A percentile compares a stretch with the other conserved stretches of the same genome.
phyloP scores from a whole-genome alignment of 1,140 invertebrate genomes.

The Drosophila kurseongensis region DNA sequence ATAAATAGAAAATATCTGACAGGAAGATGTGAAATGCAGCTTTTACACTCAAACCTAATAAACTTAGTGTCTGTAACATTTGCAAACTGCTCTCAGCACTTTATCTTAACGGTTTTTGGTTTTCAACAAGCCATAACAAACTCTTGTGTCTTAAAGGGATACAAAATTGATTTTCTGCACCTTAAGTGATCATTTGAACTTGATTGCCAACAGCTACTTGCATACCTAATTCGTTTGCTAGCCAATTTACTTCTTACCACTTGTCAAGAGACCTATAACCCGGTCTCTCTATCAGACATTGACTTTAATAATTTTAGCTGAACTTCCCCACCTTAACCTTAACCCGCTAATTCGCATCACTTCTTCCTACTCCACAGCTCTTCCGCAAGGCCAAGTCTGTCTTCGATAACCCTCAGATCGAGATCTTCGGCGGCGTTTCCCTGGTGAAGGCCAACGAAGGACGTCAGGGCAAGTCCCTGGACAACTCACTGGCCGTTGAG shows the following conservation, averaged over 20 bases:
- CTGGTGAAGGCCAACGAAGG: slow-evolving; percentile 85
- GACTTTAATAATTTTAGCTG: not conserved
- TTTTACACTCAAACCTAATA: not conserved
- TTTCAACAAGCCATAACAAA: too few relatives aligned
- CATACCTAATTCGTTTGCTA: too few relatives aligned
- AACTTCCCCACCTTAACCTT: too few relatives aligned
- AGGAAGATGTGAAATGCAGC: slow-evolving; percentile 19
- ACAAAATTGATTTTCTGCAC: not conserved
- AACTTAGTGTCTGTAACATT: not conserved
- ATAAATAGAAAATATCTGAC: slow-evolving; percentile 1
- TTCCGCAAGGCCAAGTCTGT: slow-evolving; percentile 87
- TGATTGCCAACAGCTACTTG: not conserved
- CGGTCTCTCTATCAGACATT: not conserved
- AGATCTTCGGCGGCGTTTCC: slow-evolving; percentile 86
- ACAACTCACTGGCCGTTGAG: slow-evolving; percentile 84
- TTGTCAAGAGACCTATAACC: not conserved
- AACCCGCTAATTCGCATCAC: slow-evolving; percentile 8
- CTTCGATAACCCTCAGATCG: slow-evolving; percentile 87
- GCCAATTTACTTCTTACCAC: not conserved
- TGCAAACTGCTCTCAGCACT: too few relatives aligned
- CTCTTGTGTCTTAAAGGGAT: not conserved
- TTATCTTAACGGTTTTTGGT: not conserved
- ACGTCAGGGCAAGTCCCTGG: slow-evolving; percentile 82
- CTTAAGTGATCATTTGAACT: not conserved
- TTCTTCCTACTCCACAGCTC: slow-evolving; percentile 73